Percentiles rank a stretch among this genome's conserved stretches.
phyloP scores from a whole-genome alignment of 2,888 invertebrate genomes.

The Taphrorychus bicolor region DNA sequence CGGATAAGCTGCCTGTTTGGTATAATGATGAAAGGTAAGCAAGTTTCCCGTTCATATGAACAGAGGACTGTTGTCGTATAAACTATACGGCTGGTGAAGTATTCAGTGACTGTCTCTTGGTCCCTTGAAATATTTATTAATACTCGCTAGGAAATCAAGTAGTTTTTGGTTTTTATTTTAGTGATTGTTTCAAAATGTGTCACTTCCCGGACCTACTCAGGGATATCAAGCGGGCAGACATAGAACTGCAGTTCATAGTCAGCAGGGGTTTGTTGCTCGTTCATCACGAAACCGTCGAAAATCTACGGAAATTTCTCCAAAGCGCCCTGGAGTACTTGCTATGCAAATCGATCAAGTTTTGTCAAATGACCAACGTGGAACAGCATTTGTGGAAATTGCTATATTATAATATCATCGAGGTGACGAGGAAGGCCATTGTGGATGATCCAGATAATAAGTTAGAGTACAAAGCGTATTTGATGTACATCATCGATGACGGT shows the following conservation, averaged over 20 bases:
- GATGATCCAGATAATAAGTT: constrained; percentile 69
- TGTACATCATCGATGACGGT: constrained; percentile 78
- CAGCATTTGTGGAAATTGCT: constrained; percentile 91
- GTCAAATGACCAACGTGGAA: constrained; percentile 86
- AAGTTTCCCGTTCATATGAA: neutral
- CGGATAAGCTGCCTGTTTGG: constrained; percentile 64
- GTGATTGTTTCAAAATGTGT: constrained; percentile 68
- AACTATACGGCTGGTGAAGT: neutral
- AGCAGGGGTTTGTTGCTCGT: constrained; percentile 67
- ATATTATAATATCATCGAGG: constrained; percentile 87
- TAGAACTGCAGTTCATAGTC: constrained; percentile 70
- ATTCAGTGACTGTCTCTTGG: too few species aligned
- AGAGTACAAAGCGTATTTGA: constrained; percentile 69
- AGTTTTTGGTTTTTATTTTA: constrained; percentile 13
- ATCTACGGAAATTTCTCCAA: constrained; percentile 70
- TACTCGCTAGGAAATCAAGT: too few species aligned
- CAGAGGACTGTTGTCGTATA: too few species aligned
- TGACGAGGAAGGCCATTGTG: constrained; percentile 73
- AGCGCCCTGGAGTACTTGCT: constrained; percentile 72
- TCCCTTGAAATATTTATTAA: too few species aligned
- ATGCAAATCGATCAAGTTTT: constrained; percentile 83
- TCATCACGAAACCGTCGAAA: constrained; percentile 72
- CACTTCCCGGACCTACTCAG: constrained; percentile 69
- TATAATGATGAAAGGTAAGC: constrained; percentile 61
- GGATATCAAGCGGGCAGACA: constrained; percentile 73